Conservation (phyloP, 2,113 vertebrate species). For the Chloroceryle aenea region DNA sequence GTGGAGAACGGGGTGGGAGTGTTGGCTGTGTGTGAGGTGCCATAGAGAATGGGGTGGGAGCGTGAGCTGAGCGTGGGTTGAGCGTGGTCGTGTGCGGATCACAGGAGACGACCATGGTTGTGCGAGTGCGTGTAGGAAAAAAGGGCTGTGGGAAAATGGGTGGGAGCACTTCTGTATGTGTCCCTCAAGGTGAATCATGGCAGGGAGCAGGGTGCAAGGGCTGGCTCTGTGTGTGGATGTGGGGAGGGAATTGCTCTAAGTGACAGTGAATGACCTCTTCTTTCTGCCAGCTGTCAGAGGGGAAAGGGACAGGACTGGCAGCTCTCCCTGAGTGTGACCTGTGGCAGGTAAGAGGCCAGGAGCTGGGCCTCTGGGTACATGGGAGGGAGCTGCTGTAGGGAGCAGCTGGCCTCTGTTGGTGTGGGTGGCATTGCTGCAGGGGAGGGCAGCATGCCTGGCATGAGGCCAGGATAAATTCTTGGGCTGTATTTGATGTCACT, state of each 20-base stretch:
- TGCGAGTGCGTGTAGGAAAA: background rate
- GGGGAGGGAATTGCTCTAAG: background rate
- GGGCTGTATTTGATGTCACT: background rate
- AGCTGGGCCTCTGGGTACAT: background rate
- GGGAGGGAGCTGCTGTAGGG: background rate
- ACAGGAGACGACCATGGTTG: accelerated
- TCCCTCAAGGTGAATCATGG: background rate
- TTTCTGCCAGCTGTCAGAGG: background rate
- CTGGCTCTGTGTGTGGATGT: background rate
- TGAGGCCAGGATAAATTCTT: background rate
- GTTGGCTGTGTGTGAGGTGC: background rate
- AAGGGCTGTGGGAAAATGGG: background rate
- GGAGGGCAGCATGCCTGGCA: background rate
- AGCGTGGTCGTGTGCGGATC: background rate
- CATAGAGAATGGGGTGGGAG: background rate
- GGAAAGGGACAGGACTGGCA: background rate
- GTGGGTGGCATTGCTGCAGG: background rate
- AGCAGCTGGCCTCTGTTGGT: background rate
- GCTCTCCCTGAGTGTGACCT: background rate
- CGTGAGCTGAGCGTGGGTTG: accelerated
- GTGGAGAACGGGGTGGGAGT: background rate
- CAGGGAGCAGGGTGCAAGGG: background rate
- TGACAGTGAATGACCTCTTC: background rate
- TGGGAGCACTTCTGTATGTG: background rate
- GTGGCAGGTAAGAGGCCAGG: background rate